These are phyloP conservation scores for Lottia scabra DNA, from an alignment of 2,888 invertebrate species.

Conservation along the genomic window DNA sequence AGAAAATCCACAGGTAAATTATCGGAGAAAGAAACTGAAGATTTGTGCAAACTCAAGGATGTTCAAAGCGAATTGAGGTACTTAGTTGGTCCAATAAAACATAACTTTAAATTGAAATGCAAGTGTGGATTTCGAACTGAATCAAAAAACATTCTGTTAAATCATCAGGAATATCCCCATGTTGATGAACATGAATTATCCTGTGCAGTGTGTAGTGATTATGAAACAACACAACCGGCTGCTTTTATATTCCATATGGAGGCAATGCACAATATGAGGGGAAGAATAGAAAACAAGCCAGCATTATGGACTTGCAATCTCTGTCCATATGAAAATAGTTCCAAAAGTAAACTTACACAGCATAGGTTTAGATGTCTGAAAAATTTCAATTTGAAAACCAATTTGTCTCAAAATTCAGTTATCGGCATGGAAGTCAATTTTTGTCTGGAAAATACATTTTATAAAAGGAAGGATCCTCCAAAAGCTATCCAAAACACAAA, in stretches of 20 bases:
- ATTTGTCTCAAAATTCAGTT: constrained; percentile 77
- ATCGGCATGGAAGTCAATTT: constrained; percentile 54
- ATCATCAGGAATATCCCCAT: constrained; percentile 75
- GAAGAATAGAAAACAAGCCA: constrained; percentile 85
- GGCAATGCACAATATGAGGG: constrained; percentile 86
- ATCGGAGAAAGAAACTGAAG: constrained; percentile 72
- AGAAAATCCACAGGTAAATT: constrained; percentile 73
- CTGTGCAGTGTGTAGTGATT: constrained; percentile 84
- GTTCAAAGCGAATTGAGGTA: constrained; percentile 55
- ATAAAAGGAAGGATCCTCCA: constrained; percentile 36
- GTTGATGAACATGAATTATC: constrained; percentile 69
- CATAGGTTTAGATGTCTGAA: constrained; percentile 90
- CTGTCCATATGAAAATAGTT: constrained; percentile 94
- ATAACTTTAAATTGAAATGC: constrained; percentile 42
- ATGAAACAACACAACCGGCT: constrained; percentile 76
- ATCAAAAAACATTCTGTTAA: constrained; percentile 72
- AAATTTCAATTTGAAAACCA: constrained; percentile 88
- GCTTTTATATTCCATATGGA: constrained; percentile 90
- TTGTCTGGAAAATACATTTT: constrained; percentile 57
- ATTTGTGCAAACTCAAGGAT: constrained; percentile 78
- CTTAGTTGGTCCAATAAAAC: constrained; percentile 49
- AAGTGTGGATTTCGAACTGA: constrained; percentile 56
- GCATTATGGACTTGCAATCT: constrained; percentile 92
- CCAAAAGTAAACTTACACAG: constrained; percentile 88
- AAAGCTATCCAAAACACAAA: constrained; percentile 3